A percentile compares a stretch with the other conserved stretches of the same genome.
These are phyloP conservation scores for Globia sparganii DNA, from an alignment of 2,888 invertebrate genomes.

Conservation along the genomic window DNA sequence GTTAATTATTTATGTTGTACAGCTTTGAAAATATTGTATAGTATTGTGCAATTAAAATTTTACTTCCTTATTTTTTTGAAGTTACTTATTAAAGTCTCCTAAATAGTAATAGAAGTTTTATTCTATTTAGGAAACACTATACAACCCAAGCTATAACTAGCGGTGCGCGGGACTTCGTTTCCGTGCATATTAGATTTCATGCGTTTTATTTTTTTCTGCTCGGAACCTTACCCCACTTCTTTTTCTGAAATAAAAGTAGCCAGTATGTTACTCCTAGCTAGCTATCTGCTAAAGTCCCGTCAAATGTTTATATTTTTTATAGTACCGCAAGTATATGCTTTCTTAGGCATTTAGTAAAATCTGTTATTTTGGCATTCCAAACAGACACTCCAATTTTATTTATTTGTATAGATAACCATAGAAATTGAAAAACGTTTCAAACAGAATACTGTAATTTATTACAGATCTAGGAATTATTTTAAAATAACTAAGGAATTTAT, in stretches of 20 bases:
- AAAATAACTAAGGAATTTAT: constrained; percentile 81
- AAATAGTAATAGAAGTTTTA: constrained; percentile 63
- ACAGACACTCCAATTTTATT: not conserved
- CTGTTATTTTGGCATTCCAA: not conserved
- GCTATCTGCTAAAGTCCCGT: not conserved
- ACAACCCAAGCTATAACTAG: not conserved
- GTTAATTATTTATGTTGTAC: constrained; percentile 68
- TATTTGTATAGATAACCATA: not conserved
- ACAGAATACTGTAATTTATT: constrained; percentile 90
- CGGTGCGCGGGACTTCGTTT: not conserved
- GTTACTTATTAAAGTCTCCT: constrained; percentile 73
- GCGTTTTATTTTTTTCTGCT: not conserved
- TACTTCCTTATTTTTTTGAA: constrained; percentile 68
- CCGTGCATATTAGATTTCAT: not conserved
- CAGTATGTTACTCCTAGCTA: not conserved
- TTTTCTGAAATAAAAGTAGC: not conserved
- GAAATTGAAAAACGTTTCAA: constrained; percentile 59
- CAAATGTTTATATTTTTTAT: no score
- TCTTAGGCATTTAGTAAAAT: not conserved
- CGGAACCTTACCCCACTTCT: not conserved
- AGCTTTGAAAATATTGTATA: constrained; percentile 70
- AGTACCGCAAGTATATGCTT: no score
- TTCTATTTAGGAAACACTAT: constrained; percentile 34
- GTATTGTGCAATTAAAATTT: constrained; percentile 73
- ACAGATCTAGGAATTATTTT: constrained; percentile 84